Base-by-base conservation (phyloP, 2,797 vertebrate genomes). In the Syngnathus rostellatus region DNA sequence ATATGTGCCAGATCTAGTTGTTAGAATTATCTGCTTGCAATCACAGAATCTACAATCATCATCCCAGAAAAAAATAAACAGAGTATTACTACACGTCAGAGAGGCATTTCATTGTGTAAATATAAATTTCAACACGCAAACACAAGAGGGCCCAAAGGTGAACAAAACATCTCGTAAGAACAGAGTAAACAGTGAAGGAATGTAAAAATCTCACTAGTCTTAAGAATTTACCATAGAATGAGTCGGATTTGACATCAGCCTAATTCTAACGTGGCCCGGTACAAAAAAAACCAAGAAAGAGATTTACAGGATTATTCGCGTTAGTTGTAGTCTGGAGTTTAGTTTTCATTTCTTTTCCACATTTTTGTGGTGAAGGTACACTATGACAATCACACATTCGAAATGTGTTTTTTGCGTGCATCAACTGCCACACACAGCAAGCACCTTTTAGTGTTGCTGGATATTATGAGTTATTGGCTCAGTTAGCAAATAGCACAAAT, bases 151-250 rank as follows among this genome's bases (percentile, higher is more conserved):
- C 39, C 75, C 54, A 55, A 14, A 21, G 63, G 50, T 43, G 61
- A 14, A 70, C 72, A 82, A 83, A 77, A 78, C 54, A 60, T 74
- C 57, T 63, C 7, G 53, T 72, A 68, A 69, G 74, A 80, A 71
- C 63, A 71, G 65, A 72, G 54, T 45, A 66, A 55, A 81, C 72
- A 72, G 54, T 45, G 65, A 55, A 81, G 72, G 79, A 85, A 85
- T 78, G 82, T 68, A 69, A 75, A 74, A 81, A 74, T 62, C 72
- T 82, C 81, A 86, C 79, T 80, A 62, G 81, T 78, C 78, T 86
- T 84, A 86, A 79, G 72, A 73, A 50, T 62, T 77, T 31, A 74
- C 64, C 68, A 65, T 63, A 57, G 62, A 72, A 63, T 69, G 62
- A 16, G 19, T 48, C 45, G 63, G 72, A 60, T 71, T 64, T 63